Evolutionary conservation across 2,113 vertebrate species (phyloP).

Genomic region (Prionailurus viverrinus): DNA sequence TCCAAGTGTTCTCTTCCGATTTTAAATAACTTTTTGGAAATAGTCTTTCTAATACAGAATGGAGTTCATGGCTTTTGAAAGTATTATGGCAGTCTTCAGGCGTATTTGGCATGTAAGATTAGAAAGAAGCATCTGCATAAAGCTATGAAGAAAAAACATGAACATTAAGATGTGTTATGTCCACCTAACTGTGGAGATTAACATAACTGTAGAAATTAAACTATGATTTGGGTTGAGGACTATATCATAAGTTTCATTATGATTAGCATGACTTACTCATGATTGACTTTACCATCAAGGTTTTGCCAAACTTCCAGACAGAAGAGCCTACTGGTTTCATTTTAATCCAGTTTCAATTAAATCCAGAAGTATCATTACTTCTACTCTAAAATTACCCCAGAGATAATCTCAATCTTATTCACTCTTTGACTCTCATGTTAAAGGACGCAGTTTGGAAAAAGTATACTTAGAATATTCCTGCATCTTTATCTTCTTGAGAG

Average conservation of each 20-base stretch:
- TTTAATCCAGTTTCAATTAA: slow-evolving; percentile 41
- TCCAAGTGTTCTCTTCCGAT: background rate
- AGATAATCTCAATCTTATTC: slow-evolving; percentile 47
- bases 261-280: slow-evolving; percentile 42
- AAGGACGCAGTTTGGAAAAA: background rate
- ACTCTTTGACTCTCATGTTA: background rate
- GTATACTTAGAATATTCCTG: background rate
- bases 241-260: slow-evolving; percentile 67
- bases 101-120: background rate
- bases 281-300: slow-evolving; percentile 50
- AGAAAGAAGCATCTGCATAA: slow-evolving; percentile 40
- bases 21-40: slow-evolving; percentile 4
- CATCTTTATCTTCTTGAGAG: background rate
- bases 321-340: slow-evolving; percentile 21
- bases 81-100: background rate
- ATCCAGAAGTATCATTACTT: slow-evolving; percentile 9
- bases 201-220: slow-evolving; percentile 70
- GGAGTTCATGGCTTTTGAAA: background rate
- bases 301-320: slow-evolving; percentile 60
- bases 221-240: slow-evolving; percentile 56
- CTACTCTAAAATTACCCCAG: slow-evolving; percentile 19
- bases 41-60: background rate
- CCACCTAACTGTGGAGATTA: slow-evolving; percentile 63
- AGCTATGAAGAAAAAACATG: background rate
- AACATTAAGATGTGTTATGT: slow-evolving; percentile 28